Percentiles rank a stretch among this genome's conserved stretches.
Conservation (phyloP, 2,888 invertebrate species). For the Stegophylla sp. region DNA sequence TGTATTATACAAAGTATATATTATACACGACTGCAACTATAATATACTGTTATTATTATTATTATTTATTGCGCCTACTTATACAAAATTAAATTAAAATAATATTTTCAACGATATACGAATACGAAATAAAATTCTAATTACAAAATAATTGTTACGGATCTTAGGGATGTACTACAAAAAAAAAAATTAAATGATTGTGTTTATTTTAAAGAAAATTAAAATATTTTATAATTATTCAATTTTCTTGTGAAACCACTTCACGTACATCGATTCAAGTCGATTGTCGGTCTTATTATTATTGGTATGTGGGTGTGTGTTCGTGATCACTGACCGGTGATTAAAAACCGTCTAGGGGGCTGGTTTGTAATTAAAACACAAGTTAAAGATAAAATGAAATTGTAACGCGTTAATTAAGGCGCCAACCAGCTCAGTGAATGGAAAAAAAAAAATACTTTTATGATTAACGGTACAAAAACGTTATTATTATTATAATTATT, state of each 20-base stretch:
- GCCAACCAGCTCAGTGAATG: slow-evolving; percentile 16
- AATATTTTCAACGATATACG: no score
- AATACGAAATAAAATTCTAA: no score
- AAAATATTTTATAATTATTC: slow-evolving; percentile 20
- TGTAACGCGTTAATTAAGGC: slow-evolving; percentile 48
- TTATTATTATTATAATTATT: slow-evolving; percentile 28
- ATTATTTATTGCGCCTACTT: no score
- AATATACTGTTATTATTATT: no score
- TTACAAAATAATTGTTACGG: no score
- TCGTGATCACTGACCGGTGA: slow-evolving; percentile 41
- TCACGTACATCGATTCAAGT: neutral
- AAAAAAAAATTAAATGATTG: neutral
- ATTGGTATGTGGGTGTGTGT: neutral
- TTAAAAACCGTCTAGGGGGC: slow-evolving; percentile 48
- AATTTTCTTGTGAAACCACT: slow-evolving; percentile 23
- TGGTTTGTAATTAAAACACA: slow-evolving; percentile 56
- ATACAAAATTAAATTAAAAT: no score
- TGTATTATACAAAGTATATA: no score
- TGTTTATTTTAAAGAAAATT: slow-evolving; percentile 1
- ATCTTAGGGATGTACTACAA: neutral
- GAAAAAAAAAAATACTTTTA: slow-evolving; percentile 22
- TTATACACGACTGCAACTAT: no score
- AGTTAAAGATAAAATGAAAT: slow-evolving; percentile 47
- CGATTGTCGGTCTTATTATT: slow-evolving; percentile 44
- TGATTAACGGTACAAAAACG: slow-evolving; percentile 40